Base-by-base conservation (phyloP, 2,113 vertebrate species). In the Dermatemys mawii region DNA sequence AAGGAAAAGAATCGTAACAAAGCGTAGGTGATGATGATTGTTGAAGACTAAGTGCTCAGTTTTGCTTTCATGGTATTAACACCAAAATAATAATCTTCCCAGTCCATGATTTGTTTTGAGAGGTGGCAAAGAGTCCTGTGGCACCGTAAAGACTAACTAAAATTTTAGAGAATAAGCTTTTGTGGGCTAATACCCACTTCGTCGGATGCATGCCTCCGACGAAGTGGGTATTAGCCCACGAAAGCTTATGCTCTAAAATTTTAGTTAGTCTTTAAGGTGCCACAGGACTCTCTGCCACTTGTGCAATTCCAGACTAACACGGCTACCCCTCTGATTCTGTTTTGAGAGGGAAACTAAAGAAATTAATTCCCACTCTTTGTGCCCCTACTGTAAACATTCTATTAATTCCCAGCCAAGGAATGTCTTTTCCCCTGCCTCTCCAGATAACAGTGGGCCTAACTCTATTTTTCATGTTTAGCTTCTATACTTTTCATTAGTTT, bases 381-480 rank as follows among this genome's bases (percentile, higher is more conserved):
- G 93, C 46, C 83, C 50, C 79, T 50, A 53, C 70, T 75, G 3
- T 10, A 81, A 63, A 70, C 5, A 8, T 51, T 14, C 48, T 7
- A 29, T 21, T 44, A 48, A 7, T 26, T 83, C 55, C 46, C 6
- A 35, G 35, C 17, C 70, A 24, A 92, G 83, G 29, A 82, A 76
- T 79, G 8, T 1, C 0, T 2, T 8, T n/a, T 93, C 92, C 82
- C 50, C 48, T 50, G 81, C 13, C 48, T 89, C 6, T 83, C 27
- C 41, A 54, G 86, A 49, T 75, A 93, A 2, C 2, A 19, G 3
- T 5, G 1, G 11, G 48, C 26, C 81, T 76, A 90, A 41, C 8
- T 92, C 84, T 83, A 49, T 49, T 51, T 1, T 0, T 17, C 3
- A 0, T 35, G 35, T 26, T 79, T 48, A 38, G 83, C 17, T 9